phyloP scores from a whole-genome alignment of 2,797 vertebrate genomes.

The Sebastes aleutianus region DNA sequence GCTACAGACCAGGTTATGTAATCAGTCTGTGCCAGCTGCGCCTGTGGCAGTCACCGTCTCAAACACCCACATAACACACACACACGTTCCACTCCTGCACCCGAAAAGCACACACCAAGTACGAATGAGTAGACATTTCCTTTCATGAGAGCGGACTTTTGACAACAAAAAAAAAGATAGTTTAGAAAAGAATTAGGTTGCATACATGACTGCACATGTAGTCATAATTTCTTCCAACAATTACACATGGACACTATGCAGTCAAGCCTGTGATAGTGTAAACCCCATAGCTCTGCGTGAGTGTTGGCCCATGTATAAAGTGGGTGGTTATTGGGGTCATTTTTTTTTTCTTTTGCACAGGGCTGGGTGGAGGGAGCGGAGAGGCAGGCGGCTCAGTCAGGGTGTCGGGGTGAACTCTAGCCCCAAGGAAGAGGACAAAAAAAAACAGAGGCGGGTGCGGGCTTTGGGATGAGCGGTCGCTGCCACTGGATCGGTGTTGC shows the following conservation, averaged over 20 bases:
- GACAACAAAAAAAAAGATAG: neutral
- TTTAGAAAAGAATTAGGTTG: neutral
- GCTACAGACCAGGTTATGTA: conserved; percentile 78
- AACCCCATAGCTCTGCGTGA: conserved; percentile 12
- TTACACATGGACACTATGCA: conserved; percentile 32
- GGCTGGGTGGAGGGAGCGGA: neutral
- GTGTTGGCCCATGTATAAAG: conserved; percentile 28
- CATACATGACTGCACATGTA: conserved; percentile 18
- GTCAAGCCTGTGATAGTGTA: conserved; percentile 18
- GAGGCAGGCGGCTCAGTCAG: neutral
- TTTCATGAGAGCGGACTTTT: neutral
- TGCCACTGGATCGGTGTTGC: conserved; percentile 58
- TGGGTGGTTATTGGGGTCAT: conserved; percentile 15
- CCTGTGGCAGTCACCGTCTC: conserved; percentile 69
- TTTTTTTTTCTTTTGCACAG: neutral
- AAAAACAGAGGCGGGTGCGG: conserved; percentile 16
- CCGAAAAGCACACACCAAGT: neutral
- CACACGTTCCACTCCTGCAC: conserved; percentile 1
- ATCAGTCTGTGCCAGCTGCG: conserved; percentile 78
- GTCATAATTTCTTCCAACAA: conserved; percentile 15
- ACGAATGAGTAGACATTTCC: neutral
- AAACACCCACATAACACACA: conserved; percentile 39
- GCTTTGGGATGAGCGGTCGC: conserved; percentile 50
- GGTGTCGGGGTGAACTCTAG: conserved; percentile 27
- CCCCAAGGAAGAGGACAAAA: conserved; percentile 22